Evolutionary conservation across 2,888 invertebrate genomes (phyloP).

Genomic region (Apotomis turbidana): DNA sequence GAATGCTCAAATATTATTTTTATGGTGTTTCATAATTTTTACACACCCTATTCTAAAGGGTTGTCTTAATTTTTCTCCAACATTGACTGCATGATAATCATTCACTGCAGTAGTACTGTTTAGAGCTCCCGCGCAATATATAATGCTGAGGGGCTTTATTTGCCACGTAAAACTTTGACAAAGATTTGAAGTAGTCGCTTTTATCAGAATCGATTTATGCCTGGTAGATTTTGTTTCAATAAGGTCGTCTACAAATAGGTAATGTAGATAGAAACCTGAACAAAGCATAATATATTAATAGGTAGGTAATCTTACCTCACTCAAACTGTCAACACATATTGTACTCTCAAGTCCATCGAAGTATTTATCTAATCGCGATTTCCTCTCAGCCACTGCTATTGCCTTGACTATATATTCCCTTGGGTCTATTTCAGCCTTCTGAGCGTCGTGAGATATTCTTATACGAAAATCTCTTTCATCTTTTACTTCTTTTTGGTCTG

Average conservation of each 20-base stretch:
- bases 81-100: too few species aligned
- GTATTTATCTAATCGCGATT: constrained; percentile 58
- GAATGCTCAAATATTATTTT: too few species aligned
- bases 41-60: too few species aligned
- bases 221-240: constrained; percentile 20
- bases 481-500: constrained; percentile 58
- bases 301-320: constrained; percentile 52
- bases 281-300: constrained; percentile 7
- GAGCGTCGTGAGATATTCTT: constrained; percentile 65
- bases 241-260: constrained; percentile 19
- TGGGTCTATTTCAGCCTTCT: constrained; percentile 57
- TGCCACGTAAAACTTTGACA: too few species aligned
- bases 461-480: constrained; percentile 58
- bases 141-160: too few species aligned
- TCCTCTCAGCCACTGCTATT: constrained; percentile 56
- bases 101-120: too few species aligned
- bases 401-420: constrained; percentile 67
- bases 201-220: too few species aligned
- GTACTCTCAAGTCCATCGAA: constrained; percentile 62
- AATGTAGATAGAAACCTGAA: background rate
- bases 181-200: too few species aligned
- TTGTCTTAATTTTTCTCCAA: too few species aligned
- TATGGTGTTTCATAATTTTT: too few species aligned
- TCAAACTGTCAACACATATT: constrained; percentile 67
- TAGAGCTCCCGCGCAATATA: too few species aligned